These are phyloP conservation scores for Columbina picui DNA, from an alignment of 2,113 vertebrate species.

Conservation along the genomic window DNA sequence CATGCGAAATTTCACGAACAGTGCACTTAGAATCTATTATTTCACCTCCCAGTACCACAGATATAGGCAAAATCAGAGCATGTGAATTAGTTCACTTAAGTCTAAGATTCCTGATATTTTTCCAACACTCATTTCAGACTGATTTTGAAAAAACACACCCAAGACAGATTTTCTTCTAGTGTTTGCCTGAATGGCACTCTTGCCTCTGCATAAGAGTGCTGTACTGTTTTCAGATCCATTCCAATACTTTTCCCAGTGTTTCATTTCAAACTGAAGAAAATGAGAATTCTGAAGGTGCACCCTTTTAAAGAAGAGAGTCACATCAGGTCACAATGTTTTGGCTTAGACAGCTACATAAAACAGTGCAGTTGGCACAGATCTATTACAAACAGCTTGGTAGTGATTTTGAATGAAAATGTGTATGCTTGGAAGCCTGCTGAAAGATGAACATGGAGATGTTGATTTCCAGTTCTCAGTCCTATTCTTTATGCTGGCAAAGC, in stretches of 20 bases:
- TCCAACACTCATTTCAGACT: slow-evolving; percentile 33
- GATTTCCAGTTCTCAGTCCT: slow-evolving; percentile 8
- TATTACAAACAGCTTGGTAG: slow-evolving; percentile 55
- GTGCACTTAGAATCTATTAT: not conserved
- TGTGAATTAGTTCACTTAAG: slow-evolving; percentile 35
- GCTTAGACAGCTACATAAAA: slow-evolving; percentile 49
- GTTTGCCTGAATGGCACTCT: slow-evolving; percentile 34
- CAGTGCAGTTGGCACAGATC: slow-evolving; percentile 54
- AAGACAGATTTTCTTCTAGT: slow-evolving; percentile 35
- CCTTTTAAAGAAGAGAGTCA: slow-evolving; percentile 65
- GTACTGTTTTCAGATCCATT: slow-evolving; percentile 49
- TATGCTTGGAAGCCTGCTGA: slow-evolving; percentile 44
- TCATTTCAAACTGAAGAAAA: slow-evolving; percentile 55
- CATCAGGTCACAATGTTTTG: slow-evolving; percentile 65
- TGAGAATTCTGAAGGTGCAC: slow-evolving; percentile 47
- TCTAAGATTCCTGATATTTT: slow-evolving; percentile 44
- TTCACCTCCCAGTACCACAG: slow-evolving; percentile 7
- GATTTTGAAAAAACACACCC: slow-evolving; percentile 36
- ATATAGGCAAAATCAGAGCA: slow-evolving; percentile 17
- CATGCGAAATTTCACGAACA: not conserved
- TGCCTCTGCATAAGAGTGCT: slow-evolving; percentile 52
- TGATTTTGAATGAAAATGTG: slow-evolving; percentile 53
- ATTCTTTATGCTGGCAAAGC: slow-evolving; percentile 40
- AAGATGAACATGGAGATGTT: slow-evolving; percentile 34
- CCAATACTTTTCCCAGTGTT: slow-evolving; percentile 44